phyloP scores from a whole-genome alignment of 2,888 invertebrate genomes.

The Lumbricus terrestris region DNA sequence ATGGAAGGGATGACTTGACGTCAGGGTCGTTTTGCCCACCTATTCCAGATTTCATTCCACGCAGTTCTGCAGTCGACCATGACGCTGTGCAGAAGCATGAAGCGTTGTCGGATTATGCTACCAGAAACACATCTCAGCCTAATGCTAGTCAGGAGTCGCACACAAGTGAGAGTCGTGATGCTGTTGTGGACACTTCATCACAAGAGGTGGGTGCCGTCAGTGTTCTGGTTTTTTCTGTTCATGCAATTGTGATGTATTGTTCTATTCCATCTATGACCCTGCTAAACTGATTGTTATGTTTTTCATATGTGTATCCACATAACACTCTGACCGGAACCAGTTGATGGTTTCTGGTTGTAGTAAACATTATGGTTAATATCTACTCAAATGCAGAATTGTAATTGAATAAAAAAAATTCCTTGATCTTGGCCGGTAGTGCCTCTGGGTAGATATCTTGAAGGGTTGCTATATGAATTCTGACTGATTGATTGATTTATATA shows the following conservation, averaged over 20 bases:
- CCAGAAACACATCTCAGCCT: neutral
- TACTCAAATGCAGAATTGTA: no score
- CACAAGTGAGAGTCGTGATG: neutral
- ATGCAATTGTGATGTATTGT: neutral
- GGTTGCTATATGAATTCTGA: no score
- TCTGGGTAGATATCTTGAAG: no score
- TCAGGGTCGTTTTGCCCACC: neutral
- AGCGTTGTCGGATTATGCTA: neutral
- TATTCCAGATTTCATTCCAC: conserved; percentile 3
- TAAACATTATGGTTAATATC: no score
- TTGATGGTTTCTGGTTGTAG: no score
- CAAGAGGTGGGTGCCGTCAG: neutral
- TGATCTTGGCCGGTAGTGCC: no score
- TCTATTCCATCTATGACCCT: neutral
- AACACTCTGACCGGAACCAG: no score
- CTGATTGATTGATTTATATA: no score
- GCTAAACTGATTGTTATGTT: no score
- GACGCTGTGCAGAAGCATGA: neutral
- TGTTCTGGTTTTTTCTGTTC: neutral
- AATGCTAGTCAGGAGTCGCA: neutral
- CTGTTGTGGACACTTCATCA: neutral
- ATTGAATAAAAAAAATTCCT: no score
- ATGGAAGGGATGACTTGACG: neutral
- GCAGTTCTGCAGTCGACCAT: neutral
- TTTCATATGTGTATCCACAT: no score